These are phyloP conservation scores for Tenualosa thibaudeaui DNA, from an alignment of 2,797 vertebrate species.

Conservation along the genomic window DNA sequence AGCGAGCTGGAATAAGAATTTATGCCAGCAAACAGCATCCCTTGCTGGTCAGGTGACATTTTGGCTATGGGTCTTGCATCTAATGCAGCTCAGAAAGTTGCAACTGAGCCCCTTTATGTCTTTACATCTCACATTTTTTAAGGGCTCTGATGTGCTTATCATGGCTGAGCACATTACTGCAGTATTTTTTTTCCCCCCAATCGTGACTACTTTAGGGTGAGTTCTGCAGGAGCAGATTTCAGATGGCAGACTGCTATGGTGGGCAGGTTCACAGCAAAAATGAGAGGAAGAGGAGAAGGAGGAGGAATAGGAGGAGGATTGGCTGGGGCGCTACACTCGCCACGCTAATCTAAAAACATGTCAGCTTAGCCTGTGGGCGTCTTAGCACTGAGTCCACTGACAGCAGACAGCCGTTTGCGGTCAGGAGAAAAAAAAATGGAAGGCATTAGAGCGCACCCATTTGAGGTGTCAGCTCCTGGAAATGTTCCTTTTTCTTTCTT, in stretches of 20 bases:
- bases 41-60: background rate
- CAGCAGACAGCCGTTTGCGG: slow-evolving; percentile 46
- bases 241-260: background rate
- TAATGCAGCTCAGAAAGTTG: background rate
- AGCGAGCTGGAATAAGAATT: background rate
- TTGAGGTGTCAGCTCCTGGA: background rate
- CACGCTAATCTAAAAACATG: slow-evolving; percentile 49
- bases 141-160: background rate
- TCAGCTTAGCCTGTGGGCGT: slow-evolving; percentile 39
- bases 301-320: background rate
- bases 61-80: background rate
- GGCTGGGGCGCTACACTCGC: background rate
- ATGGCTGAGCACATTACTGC: background rate
- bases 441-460: background rate
- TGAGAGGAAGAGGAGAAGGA: background rate
- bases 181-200: background rate
- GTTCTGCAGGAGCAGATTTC: slow-evolving; percentile 8
- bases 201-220: background rate
- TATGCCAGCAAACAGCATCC: background rate
- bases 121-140: background rate
- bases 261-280: background rate
- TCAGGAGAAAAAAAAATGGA: slow-evolving; percentile 23
- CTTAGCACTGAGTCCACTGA: slow-evolving; percentile 38
- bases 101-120: background rate
- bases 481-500: background rate